Evolutionary conservation across 2,113 vertebrate genomes (phyloP).

Genomic region (Piliocolobus tephrosceles): DNA sequence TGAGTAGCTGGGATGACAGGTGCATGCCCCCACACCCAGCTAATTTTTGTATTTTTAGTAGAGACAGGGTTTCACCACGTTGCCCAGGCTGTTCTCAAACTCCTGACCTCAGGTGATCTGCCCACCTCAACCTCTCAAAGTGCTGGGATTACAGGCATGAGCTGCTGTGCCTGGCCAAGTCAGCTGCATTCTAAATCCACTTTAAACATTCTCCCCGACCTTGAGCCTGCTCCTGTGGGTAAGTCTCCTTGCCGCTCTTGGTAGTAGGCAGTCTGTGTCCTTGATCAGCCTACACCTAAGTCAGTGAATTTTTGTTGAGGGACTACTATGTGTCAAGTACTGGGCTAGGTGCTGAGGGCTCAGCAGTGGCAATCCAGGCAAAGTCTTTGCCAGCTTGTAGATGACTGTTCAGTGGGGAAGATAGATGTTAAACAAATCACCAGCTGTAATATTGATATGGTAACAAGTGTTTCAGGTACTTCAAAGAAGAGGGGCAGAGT

Average conservation of each 20-base stretch:
- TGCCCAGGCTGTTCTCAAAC: too few relatives aligned
- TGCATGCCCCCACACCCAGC: too few relatives aligned
- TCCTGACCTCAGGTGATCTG: too few relatives aligned
- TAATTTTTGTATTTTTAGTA: too few relatives aligned
- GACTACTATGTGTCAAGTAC: neutral
- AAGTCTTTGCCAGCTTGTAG: neutral
- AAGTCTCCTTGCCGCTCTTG: neutral
- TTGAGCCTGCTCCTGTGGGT: neutral
- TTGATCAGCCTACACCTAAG: neutral
- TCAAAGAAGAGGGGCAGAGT: neutral
- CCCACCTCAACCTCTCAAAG: too few relatives aligned
- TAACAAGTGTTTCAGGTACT: neutral
- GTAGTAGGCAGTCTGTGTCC: neutral
- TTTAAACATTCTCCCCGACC: neutral
- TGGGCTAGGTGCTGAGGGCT: neutral
- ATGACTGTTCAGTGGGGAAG: neutral
- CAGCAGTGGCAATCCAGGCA: neutral
- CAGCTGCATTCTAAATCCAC: neutral
- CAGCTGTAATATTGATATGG: neutral
- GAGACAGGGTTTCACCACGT: too few relatives aligned
- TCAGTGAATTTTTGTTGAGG: neutral
- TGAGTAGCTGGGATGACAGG: too few relatives aligned
- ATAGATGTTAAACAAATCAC: neutral
- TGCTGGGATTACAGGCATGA: too few relatives aligned
- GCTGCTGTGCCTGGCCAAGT: neutral